phyloP scores from a whole-genome alignment of 30 jellyfish, hydroid and myxozoan genomes.

The Nemopilema nomurai region DNA sequence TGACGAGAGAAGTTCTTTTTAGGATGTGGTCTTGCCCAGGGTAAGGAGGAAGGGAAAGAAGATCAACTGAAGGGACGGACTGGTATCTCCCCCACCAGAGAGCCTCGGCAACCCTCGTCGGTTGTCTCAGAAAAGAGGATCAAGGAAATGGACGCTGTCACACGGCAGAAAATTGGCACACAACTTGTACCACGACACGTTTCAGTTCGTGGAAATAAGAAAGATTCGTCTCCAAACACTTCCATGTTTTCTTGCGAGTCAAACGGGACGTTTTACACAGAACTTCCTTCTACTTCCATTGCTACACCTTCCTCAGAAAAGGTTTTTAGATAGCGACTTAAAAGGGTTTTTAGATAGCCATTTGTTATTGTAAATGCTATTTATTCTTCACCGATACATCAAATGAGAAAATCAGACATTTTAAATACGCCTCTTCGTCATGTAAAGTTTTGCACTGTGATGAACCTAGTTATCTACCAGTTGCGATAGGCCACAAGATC shows the following conservation, averaged over 20 bases:
- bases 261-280: conserved; percentile 66
- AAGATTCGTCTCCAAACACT: conserved; percentile 57
- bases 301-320: conserved; percentile 33
- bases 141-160: neutral
- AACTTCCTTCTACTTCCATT: conserved; percentile 46
- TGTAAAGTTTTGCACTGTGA: too few species aligned
- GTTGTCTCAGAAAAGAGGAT: neutral
- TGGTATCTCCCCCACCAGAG: neutral
- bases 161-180: neutral
- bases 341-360: neutral
- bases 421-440: too few species aligned
- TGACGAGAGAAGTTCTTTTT: neutral
- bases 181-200: neutral
- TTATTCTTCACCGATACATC: neutral
- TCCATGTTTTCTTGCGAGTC: conserved; percentile 71
- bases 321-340: neutral
- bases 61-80: neutral
- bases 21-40: neutral
- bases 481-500: too few species aligned
- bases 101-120: neutral
- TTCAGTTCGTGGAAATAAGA: neutral
- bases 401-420: neutral
- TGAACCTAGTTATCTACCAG: too few species aligned
- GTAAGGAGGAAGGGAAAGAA: neutral
- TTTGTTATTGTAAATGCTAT: neutral